A percentile compares a stretch with the other conserved stretches of the same genome.
Evolutionary conservation across 2,113 vertebrate genomes (phyloP).

Genomic region (Mormyrus lacerda): DNA sequence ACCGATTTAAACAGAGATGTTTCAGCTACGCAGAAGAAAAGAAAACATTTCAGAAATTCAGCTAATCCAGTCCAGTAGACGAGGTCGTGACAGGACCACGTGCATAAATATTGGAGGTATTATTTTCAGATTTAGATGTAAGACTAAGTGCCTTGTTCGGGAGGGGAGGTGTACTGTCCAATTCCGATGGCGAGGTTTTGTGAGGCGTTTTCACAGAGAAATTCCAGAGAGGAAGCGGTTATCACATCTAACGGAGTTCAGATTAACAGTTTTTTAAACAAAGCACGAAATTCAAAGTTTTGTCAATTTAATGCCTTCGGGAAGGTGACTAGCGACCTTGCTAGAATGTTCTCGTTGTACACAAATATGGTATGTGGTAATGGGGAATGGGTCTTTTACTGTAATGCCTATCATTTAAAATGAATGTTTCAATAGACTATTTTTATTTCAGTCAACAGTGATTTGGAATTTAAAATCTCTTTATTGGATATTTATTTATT

Average conservation of each 20-base stretch:
- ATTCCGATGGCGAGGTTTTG: slow-evolving; percentile 16
- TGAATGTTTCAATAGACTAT: background rate
- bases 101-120: slow-evolving; percentile 50
- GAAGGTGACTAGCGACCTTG: background rate
- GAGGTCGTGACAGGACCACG: slow-evolving; percentile 51
- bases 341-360: background rate
- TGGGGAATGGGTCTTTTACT: background rate
- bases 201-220: slow-evolving; percentile 7
- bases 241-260: background rate
- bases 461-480: background rate
- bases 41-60: slow-evolving; percentile 49
- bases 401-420: background rate
- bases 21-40: slow-evolving; percentile 39
- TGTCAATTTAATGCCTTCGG: background rate
- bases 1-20: slow-evolving; percentile 40
- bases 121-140: slow-evolving; percentile 48
- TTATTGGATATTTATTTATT: background rate
- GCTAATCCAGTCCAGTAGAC: slow-evolving; percentile 49
- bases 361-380: background rate
- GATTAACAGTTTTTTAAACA: background rate
- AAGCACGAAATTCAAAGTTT: background rate
- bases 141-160: slow-evolving; percentile 35
- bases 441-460: background rate
- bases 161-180: slow-evolving; percentile 27
- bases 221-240: background rate